Base-by-base conservation (phyloP, 2,888 invertebrate genomes). In the Luffia ferchaultella region DNA sequence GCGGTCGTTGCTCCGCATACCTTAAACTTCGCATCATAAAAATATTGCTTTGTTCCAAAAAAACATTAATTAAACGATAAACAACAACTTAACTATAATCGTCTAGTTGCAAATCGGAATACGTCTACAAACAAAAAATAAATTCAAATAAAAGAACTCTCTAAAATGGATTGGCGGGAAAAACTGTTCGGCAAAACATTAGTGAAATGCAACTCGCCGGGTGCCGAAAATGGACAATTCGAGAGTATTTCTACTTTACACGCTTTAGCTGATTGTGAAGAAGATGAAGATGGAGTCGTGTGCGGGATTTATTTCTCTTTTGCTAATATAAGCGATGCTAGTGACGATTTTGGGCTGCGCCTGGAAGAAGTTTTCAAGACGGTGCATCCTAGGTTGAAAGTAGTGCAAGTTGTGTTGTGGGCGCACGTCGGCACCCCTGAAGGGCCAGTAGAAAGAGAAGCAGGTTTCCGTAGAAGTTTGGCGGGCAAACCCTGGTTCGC, bases 281-380 rank as follows among this genome's bases (percentile, higher is more conserved):
- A 87, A 1, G 75, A 76, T 42, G 79, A 78, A 1, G 83, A 79
- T 12, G 86, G 86, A 12, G 68, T 86, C 49, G 70, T 80, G 19
- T 87, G 88, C 60, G 90, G 89, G 20, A 82, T 90, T 56, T 90
- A 90, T 65, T 90, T 90, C 68, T 89, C 89, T 48, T 90, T 90
- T 64, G 89, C 89, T 16, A 90, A 90, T 60, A 87, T 90, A 54
- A 89, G 88, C 67, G 86, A 87, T 55, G 85, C 86, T 46, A 88
- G 88, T 77, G 90, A 90, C 63, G 90, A 90, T 62, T 89, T 90
- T 56, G 87, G 89, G 16, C 85, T 87, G 56, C 87, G 88, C 59
- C 72, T 90, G 60, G 77, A 85, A 56, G 87, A 88, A 53, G 73
- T 90, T 40, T 89, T 86, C 59, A 83, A 75, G 51, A 64, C 65